Percentiles rank a stretch among this genome's conserved stretches.
Conservation (phyloP, 2,888 invertebrate genomes). For the Steromphala cineraria region DNA sequence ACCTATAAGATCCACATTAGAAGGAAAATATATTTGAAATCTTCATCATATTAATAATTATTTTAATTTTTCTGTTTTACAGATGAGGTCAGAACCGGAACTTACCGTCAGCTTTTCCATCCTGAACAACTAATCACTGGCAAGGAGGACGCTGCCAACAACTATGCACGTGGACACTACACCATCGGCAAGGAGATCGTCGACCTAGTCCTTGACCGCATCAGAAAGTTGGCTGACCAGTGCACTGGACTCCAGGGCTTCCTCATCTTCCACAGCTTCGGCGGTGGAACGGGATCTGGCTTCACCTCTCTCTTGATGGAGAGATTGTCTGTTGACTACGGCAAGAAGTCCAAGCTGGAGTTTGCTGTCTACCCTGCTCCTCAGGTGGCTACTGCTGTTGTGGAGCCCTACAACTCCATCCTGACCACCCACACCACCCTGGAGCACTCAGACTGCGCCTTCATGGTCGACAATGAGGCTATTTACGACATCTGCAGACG, state of each 20-base stretch:
- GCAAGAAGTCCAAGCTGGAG: slow-evolving; percentile 80
- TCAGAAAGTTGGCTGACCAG: slow-evolving; percentile 75
- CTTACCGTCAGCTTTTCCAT: slow-evolving; percentile 94
- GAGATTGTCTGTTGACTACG: slow-evolving; percentile 87
- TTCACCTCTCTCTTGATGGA: slow-evolving; percentile 93
- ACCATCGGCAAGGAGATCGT: slow-evolving; percentile 90
- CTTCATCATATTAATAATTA: too few relatives aligned
- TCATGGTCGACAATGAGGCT: slow-evolving; percentile 79
- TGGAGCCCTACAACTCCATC: slow-evolving; percentile 70
- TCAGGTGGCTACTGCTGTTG: slow-evolving; percentile 64
- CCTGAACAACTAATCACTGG: slow-evolving; percentile 97
- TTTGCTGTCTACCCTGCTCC: not conserved
- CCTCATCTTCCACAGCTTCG: slow-evolving; percentile 89
- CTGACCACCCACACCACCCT: slow-evolving; percentile 69
- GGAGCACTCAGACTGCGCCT: slow-evolving; percentile 70
- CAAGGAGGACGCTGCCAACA: slow-evolving; percentile 97
- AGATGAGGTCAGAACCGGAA: slow-evolving; percentile 75
- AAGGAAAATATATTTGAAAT: too few relatives aligned
- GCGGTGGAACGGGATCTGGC: slow-evolving; percentile 80
- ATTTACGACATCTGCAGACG: slow-evolving; percentile 83
- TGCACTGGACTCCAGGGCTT: slow-evolving; percentile 75
- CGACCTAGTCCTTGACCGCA: slow-evolving; percentile 78
- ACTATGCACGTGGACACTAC: slow-evolving; percentile 97
- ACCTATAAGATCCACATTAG: too few relatives aligned
- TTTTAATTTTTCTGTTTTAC: not conserved